Conservation (phyloP, 2,797 vertebrate genomes). For the Falco rusticolus region DNA sequence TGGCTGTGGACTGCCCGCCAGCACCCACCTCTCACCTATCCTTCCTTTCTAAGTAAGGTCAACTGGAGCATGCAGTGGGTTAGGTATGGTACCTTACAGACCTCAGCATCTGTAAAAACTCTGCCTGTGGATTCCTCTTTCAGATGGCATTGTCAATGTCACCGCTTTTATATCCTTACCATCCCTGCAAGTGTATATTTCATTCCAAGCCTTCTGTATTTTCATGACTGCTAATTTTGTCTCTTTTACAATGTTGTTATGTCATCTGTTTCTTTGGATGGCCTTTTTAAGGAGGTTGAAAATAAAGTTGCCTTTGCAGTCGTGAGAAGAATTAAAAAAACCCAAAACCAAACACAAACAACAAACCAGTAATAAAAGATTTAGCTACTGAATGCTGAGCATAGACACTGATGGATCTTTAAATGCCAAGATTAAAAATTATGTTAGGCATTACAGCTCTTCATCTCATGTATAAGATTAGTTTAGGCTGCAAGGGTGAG, state of each 20-base stretch:
- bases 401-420: background rate
- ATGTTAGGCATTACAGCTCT: background rate
- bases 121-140: background rate
- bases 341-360: rapidly evolving
- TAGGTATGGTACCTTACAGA: background rate
- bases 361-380: background rate
- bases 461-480: background rate
- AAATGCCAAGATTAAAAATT: background rate
- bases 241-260: background rate
- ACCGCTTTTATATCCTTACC: background rate
- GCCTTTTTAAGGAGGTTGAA: background rate
- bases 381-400: background rate
- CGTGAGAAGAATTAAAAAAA: background rate
- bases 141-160: background rate
- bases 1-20: background rate
- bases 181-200: background rate
- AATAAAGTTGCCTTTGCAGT: background rate
- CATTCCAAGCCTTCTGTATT: background rate
- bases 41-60: background rate
- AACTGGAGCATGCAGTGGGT: background rate
- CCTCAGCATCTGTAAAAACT: background rate
- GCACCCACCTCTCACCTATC: background rate
- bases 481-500: background rate
- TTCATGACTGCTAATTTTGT: constrained; percentile 2
- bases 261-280: background rate